A percentile compares a stretch with the other conserved stretches of the same genome.
Conservation (phyloP, 2,113 vertebrate genomes). For the Corythornis madagascariensis region DNA sequence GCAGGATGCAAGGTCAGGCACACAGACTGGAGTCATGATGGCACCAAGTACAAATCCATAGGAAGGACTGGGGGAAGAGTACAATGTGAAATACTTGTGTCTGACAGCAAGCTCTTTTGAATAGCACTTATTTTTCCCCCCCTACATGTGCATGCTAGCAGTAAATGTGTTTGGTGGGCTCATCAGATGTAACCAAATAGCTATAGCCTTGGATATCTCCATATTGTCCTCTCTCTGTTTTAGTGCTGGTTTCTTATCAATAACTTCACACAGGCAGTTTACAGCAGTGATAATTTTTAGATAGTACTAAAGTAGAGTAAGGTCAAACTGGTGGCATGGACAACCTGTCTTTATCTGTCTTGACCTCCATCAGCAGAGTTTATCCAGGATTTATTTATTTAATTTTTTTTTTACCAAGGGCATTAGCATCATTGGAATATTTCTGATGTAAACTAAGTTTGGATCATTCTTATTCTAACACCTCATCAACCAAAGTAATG, state of each 20-base stretch:
- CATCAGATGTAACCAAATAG: background rate
- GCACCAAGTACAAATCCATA: fast-evolving
- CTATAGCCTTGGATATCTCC: background rate
- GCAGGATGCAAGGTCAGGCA: background rate
- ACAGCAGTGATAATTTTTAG: background rate
- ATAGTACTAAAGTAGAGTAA: background rate
- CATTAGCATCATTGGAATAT: slow-evolving; percentile 14
- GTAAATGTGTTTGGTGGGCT: background rate
- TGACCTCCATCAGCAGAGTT: background rate
- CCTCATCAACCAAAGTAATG: background rate
- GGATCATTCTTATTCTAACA: slow-evolving; percentile 9
- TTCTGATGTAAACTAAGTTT: slow-evolving; percentile 25
- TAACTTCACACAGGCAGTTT: background rate
- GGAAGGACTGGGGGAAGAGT: background rate
- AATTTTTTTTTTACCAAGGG: background rate
- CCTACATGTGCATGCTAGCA: background rate
- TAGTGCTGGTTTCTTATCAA: background rate
- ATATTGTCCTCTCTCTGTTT: background rate
- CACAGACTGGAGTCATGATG: background rate
- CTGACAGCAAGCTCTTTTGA: background rate
- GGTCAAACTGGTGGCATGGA: background rate
- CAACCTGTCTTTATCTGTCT: background rate
- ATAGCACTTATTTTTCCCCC: background rate
- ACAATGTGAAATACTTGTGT: background rate
- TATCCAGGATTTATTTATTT: background rate